A percentile compares a stretch with the other conserved stretches of the same genome.
phyloP scores from a whole-genome alignment of 2,113 vertebrate species.

The Petrocephalus microphthalmus region DNA sequence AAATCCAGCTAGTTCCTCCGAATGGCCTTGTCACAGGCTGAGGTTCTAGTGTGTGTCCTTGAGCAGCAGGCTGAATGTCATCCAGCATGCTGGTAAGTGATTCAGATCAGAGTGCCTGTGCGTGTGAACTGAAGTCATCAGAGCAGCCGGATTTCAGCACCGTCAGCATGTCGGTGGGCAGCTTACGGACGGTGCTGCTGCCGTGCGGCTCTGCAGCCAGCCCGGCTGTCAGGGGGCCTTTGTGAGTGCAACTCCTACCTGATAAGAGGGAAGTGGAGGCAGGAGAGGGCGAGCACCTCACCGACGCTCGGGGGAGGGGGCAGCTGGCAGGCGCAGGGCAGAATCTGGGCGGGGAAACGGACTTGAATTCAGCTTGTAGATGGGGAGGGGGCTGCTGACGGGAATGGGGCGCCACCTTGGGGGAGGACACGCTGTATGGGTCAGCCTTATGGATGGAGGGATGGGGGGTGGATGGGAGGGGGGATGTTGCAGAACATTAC shows the following conservation, averaged over 20 bases:
- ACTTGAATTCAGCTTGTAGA: not conserved
- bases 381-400: not conserved
- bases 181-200: not conserved
- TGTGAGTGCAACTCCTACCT: not conserved
- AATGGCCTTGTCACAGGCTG: not conserved
- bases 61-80: not conserved
- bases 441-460: not conserved
- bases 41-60: not conserved
- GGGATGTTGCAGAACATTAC: too few relatives aligned
- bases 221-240: not conserved
- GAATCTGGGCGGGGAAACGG: constrained; percentile 22
- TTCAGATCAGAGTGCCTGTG: not conserved
- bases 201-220: not conserved
- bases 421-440: not conserved
- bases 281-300: constrained; percentile 34
- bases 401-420: not conserved
- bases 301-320: constrained; percentile 29
- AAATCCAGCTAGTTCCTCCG: not conserved
- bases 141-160: not conserved
- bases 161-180: not conserved
- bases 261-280: constrained; percentile 22
- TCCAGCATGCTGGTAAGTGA: not conserved
- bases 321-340: constrained; percentile 33
- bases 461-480: not conserved
- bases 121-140: not conserved